These are phyloP conservation scores for Blastobasis lacticolella DNA, from an alignment of 2,888 invertebrate species.

Conservation along the genomic window DNA sequence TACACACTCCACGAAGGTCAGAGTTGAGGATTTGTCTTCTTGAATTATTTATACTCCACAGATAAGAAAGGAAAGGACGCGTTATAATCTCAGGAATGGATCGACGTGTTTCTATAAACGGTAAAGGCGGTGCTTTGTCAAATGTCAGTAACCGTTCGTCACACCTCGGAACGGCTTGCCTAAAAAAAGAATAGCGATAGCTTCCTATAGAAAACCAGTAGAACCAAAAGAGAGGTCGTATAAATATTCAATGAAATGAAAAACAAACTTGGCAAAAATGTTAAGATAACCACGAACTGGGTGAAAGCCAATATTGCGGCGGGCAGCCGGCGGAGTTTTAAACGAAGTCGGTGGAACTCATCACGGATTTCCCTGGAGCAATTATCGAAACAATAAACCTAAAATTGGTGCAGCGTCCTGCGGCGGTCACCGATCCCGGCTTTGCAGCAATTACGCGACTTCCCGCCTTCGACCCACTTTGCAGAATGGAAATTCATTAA, in stretches of 20 bases:
- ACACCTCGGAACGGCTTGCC: conserved; percentile 1
- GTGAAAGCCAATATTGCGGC: conserved; percentile 28
- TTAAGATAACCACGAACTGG: conserved; percentile 4
- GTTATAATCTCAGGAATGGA: conserved; percentile 8
- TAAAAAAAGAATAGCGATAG: background rate
- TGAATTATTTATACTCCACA: conserved; percentile 20
- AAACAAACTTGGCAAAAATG: conserved; percentile 6
- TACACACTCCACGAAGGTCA: conserved; percentile 40
- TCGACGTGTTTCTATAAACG: conserved; percentile 1
- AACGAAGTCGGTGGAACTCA: conserved; percentile 35
- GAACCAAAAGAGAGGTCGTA: background rate
- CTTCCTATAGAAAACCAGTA: background rate
- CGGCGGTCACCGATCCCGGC: conserved; percentile 57
- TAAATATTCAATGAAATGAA: conserved; percentile 8
- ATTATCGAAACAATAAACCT: conserved; percentile 70
- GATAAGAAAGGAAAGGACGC: conserved; percentile 15
- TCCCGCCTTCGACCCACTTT: conserved; percentile 54
- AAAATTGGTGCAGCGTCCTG: conserved; percentile 59
- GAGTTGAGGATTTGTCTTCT: conserved; percentile 46
- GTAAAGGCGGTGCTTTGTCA: conserved; percentile 6
- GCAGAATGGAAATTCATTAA: conserved; percentile 67
- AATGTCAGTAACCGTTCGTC: conserved; percentile 13
- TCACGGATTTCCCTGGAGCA: conserved; percentile 53
- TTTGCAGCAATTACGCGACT: conserved; percentile 58
- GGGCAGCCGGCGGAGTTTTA: conserved; percentile 35